Base-by-base conservation (phyloP, 2,113 vertebrate genomes). In the Climacteris rufus region DNA sequence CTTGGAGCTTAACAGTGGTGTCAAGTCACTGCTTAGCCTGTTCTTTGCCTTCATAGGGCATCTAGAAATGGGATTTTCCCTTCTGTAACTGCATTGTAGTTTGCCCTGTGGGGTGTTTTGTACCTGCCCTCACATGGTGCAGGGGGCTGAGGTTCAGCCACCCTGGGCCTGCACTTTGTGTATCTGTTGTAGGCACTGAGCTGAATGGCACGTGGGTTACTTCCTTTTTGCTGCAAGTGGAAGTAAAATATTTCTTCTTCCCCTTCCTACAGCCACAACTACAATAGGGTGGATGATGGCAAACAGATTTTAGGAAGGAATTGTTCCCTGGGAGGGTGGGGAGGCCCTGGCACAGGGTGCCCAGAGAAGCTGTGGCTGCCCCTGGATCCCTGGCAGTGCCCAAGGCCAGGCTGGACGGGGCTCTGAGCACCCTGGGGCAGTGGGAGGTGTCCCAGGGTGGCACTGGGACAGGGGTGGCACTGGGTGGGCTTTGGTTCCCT, bases 341-440 rank as follows among this genome's bases (percentile, higher is more conserved):
- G 18, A 33, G 14, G 22, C 37, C 31, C 37, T 69, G 45, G 33
- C 37, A 44, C 7, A 52, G 45, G 39, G 0, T 52, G 6, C 1
- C 27, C 33, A 60, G 45, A 45, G 72, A 0, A 33, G 45, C 72
- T 61, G 22, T 69, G 72, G 54, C 63, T 78, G 64, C 13, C 19
- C 54, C 33, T n/a, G n/a, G n/a, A n/a, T 60, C 23, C 33, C 18
- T 24, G 54, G 5, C 0, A 44, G 5, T 44, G 39, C 33, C 37
- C 33, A 19, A 54, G 31, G 40, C 25, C n/a, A 9, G 63, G 30
- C 0, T 76, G 17, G 30, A 53, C 0, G 0, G 9, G 20, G 20
- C 24, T 54, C 3, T 2, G 53, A 68, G 45, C 24, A 39, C 1
- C 7, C n/a, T 68, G 45, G 24, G 2, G 0, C 1, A 10, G 25